Evolutionary conservation across 2,113 vertebrate genomes (phyloP).

Genomic region (Nestor notabilis): DNA sequence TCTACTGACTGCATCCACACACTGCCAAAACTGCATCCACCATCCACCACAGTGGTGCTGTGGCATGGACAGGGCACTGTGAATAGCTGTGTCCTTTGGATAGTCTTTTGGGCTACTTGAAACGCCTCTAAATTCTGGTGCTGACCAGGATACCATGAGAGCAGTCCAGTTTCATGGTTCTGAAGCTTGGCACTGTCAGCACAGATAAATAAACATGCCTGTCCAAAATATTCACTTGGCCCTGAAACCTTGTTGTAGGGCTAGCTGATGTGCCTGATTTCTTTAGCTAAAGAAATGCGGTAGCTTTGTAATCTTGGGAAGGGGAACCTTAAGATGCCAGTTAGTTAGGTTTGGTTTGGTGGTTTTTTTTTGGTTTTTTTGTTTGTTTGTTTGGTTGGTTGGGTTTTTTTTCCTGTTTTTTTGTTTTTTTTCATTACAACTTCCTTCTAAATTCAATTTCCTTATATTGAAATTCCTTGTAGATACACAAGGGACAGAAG

Average conservation of each 20-base stretch:
- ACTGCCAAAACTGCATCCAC: not conserved
- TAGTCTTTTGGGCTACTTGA: not conserved
- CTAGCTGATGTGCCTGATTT: not conserved
- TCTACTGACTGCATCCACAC: not conserved
- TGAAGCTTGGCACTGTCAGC: not conserved
- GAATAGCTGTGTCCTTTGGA: not conserved
- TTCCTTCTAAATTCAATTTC: not conserved
- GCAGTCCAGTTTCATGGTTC: fast-evolving
- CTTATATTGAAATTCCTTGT: not conserved
- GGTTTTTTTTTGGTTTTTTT: too few relatives aligned
- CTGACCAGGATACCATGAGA: fast-evolving
- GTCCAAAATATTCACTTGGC: not conserved
- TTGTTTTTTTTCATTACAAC: not conserved
- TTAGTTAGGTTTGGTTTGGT: not conserved
- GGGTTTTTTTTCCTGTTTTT: not conserved
- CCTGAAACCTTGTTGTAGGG: not conserved
- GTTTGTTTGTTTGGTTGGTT: too few relatives aligned
- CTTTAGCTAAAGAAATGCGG: not conserved
- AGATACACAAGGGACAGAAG: not conserved
- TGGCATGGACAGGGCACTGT: fast-evolving
- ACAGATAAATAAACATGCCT: not conserved
- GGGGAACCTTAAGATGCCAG: not conserved
- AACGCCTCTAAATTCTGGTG: not conserved
- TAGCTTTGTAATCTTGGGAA: not conserved
- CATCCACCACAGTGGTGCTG: too few relatives aligned